Evolutionary conservation across 2,888 invertebrate species (phyloP).

Genomic region (Ectemnius lituratus): DNA sequence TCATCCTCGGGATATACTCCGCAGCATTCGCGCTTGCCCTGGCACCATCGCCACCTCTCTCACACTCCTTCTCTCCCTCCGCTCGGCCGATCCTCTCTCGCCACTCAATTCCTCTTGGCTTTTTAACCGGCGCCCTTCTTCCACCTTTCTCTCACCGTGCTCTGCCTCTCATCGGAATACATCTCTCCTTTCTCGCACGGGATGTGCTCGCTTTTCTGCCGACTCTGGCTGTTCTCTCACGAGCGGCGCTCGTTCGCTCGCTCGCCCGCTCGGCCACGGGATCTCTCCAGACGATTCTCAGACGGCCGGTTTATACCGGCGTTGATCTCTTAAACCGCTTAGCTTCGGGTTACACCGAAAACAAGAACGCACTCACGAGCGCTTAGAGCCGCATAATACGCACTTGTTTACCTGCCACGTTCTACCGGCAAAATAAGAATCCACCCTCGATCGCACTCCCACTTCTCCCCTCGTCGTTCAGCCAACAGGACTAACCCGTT

Average conservation of each 20-base stretch:
- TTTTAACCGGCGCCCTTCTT: constrained; percentile 27
- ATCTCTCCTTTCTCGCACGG: constrained; percentile 48
- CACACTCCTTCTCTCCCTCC: constrained; percentile 8
- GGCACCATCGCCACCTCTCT: constrained; percentile 32
- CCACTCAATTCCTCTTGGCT: constrained; percentile 3
- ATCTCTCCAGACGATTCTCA: constrained; percentile 71
- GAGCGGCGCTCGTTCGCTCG: constrained; percentile 1
- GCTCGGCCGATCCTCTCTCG: constrained; percentile 11
- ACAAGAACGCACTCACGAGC: constrained; percentile 75
- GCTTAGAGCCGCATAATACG: constrained; percentile 73
- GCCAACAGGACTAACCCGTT: no score
- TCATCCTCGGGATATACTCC: constrained; percentile 44
- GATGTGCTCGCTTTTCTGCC: constrained; percentile 11
- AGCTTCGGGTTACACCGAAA: constrained; percentile 78
- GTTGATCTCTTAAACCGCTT: constrained; percentile 77
- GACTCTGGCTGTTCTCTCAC: background rate
- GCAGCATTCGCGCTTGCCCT: constrained; percentile 23
- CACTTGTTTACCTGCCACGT: constrained; percentile 69
- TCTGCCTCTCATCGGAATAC: no score
- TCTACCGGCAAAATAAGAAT: constrained; percentile 47
- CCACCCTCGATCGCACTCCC: constrained; percentile 16
- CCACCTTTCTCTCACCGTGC: no score
- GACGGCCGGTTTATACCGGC: constrained; percentile 70
- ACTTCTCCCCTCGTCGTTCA: background rate
- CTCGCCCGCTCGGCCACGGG: constrained; percentile 48